Base-by-base conservation (phyloP, 2,888 invertebrate genomes). In the Cataglyphis livida region DNA sequence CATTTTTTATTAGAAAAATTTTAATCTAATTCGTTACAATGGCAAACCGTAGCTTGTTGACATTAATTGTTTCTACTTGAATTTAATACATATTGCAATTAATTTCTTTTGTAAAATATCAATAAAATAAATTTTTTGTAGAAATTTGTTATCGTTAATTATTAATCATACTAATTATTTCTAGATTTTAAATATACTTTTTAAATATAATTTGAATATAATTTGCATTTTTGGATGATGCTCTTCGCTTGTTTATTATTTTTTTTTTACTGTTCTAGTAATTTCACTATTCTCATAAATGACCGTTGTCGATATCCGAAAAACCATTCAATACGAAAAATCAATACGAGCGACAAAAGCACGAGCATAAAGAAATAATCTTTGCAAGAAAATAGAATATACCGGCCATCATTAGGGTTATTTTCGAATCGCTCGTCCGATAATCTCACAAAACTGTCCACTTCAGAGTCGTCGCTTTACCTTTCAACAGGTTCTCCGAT, bases 401-500 rank as follows among this genome's bases (percentile, higher is more conserved):
- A 82, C 59, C 64, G 70, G 61, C 65, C 62, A 83, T 84, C 82
- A 85, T 84, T 81, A 83, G 64, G 64, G 84, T 86, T 83, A 65
- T 61, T 54, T 57, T 65, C 79, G 84, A 88, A 90, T 89, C 88
- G 84, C 83, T 65, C 74, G 54, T 70, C 82, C 85, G 85, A 87
- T 90, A 89, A 89, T 90, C 85, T 85, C 85, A 88, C 85, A 73
- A 88, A 90, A 87, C 68, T 83, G 62, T 71, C 82, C 86, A 79
- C 82, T 81, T 82, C 78, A 70, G 5, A 86, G 75, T 73, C 86
- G 85, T 83, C 82, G 81, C 48, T 51, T 74, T 76, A 68, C 83
- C 83, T 87, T 89, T 89, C 89, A 89, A 89, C 89, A 89, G 90
- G 88, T 89, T 62, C 73, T 73, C 64, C 87, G 84, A 89, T 88